Evolutionary conservation across 2,113 vertebrate species (phyloP).

Genomic region (Vidua macroura): DNA sequence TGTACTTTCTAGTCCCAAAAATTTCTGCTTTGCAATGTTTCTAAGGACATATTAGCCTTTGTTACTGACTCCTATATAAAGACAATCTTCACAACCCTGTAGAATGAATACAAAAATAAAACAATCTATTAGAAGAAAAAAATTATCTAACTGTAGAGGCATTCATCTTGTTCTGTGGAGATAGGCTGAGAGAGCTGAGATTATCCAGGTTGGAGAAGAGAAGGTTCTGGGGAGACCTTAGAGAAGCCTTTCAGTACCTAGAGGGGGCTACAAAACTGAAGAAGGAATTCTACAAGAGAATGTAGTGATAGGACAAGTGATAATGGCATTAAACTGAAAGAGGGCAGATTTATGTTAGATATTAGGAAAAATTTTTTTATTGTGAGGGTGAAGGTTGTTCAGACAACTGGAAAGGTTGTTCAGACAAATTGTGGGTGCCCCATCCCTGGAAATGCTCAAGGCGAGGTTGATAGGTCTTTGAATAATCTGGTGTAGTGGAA

Average conservation of each 20-base stretch:
- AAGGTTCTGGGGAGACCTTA: background rate
- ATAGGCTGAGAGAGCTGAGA: background rate
- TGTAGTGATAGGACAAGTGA: background rate
- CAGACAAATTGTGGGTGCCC: background rate
- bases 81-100: background rate
- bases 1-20: background rate
- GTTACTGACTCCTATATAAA: background rate
- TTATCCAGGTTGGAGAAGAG: background rate
- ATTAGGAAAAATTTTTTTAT: background rate
- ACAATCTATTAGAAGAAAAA: background rate
- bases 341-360: background rate
- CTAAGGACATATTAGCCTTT: background rate
- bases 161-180: background rate
- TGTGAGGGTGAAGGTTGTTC: background rate
- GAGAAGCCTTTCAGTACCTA: background rate
- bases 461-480: accelerated
- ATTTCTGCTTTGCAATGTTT: background rate
- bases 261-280: background rate
- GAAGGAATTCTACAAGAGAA: background rate
- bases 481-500: background rate
- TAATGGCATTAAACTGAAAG: background rate
- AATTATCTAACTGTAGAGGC: background rate
- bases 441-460: background rate
- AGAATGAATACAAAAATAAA: background rate
- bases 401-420: background rate